A percentile compares a stretch with the other conserved stretches of the same genome.
Evolutionary conservation across 2,113 vertebrate genomes (phyloP).

Genomic region (Ellobius talpinus): DNA sequence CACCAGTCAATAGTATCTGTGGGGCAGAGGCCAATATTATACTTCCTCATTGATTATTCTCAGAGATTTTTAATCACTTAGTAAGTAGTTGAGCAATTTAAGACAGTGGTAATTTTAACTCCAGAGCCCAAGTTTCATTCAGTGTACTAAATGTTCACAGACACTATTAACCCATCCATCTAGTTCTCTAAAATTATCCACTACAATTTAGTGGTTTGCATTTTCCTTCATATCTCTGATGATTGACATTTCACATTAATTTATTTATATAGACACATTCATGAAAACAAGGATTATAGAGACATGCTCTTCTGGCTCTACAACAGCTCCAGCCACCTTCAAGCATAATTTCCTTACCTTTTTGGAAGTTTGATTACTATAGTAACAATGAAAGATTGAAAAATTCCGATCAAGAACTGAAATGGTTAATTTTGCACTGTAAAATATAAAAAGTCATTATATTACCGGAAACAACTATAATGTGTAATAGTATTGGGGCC

Average conservation of each 20-base stretch:
- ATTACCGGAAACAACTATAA: constrained; percentile 10
- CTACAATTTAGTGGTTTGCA: background rate
- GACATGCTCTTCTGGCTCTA: background rate
- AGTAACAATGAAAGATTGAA: constrained; percentile 8
- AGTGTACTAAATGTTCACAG: background rate
- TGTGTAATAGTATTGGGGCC: background rate
- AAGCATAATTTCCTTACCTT: background rate
- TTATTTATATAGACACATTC: constrained; percentile 36
- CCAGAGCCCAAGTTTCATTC: background rate
- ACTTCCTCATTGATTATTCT: background rate
- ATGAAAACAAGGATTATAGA: background rate
- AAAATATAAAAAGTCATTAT: constrained; percentile 59
- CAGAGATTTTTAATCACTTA: background rate
- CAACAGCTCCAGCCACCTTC: background rate
- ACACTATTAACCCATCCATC: background rate
- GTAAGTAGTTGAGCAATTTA: background rate
- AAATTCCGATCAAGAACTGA: background rate
- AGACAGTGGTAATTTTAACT: background rate
- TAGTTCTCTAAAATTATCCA: background rate
- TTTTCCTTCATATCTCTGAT: background rate
- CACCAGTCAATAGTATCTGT: rapidly evolving
- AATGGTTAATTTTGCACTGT: constrained; percentile 31
- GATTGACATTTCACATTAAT: background rate
- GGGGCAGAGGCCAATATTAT: background rate
- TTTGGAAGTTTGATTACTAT: background rate